Base-by-base conservation (phyloP, 2,797 vertebrate species). In the Aselliscus stoliczkanus region DNA sequence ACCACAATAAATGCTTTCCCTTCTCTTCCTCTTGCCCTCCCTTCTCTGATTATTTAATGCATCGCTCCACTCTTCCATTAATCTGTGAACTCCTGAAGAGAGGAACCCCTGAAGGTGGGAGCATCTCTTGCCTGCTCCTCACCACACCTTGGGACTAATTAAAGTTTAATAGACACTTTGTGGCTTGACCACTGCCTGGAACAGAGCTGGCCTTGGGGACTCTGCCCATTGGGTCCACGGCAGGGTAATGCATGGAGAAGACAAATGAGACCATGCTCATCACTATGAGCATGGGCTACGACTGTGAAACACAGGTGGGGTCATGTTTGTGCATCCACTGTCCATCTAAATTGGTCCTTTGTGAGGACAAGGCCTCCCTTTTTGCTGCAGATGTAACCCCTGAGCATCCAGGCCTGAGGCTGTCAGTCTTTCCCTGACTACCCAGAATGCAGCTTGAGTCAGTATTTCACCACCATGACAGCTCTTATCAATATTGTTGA, bases 201-300 rank as follows among this genome's bases (percentile, higher is more conserved):
- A 2, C 29, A 65, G 56, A 88, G 29, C 39, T 67, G 76, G 47
- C 37, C 29, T 54, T 8, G 1, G 64, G 42, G 93, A 50, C 34
- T 72, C 58, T 42, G 8, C 23, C 13, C 1, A 0, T 17, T 14
- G 34, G 34, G 42, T 34, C 80, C 60, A 62, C 37, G 50, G 29
- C 56, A 90, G 50, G 9, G 14, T 34, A 29, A 31, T 25, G 7
- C 29, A 14, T 0, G n/a, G n/a, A 23, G 62, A 75, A 84, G 65
- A 76, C 23, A 39, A 7, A 58, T 7, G 15, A 82, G 69, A 69
- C 37, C 13, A 0, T 10, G 23, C 42, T 31, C 29, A 12, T 15
- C 5, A 0, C 75, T 27, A 1, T 34, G 58, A 44, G 14, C 10
- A 0, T 23, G 73, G 18, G 21, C 50, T 27, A 0, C 18, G 23